Evolutionary conservation across 2,113 vertebrate species (phyloP), one percentile per base, ranked within the genome.

Genomic region (Sprattus sprattus): DNA sequence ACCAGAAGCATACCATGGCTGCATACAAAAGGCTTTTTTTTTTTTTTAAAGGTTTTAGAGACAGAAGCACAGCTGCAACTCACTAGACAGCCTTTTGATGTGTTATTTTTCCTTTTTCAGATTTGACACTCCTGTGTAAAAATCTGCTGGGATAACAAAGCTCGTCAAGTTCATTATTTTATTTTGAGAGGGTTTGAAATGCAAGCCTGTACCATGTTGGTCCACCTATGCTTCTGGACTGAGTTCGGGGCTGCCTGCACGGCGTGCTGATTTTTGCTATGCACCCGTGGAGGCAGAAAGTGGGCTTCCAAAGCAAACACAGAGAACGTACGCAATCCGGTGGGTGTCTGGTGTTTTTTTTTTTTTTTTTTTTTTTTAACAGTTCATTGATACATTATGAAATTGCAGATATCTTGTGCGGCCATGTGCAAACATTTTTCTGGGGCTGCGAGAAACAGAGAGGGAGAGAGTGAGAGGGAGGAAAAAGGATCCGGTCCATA

Each of bases 381-480:
- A 84, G 88, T 91, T 92, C 92, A 94, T 93, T 93, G 88, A 89
- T 88, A 90, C 87, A 88, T 92, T 47, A 57, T 89, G 86, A 89
- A 92, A 90, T 93, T 85, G 89, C 91, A 90, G 83, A 90, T 91
- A 92, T 94, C 84, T 89, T 89, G 60, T 90, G 86, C 45, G 46
- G 82, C 91, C 93, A 94, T 93, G 85, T 94, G 93, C 88, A 92
- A 93, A 90, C 92, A 90, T 93, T 95, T 95, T 94, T 89, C 91
- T 87, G 57, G 15, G 84, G 88, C 88, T 6, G 50, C 45, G 39
- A 18, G n/a, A 22, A 32, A 83, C 52, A 91, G 13, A 78, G 71
- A 15, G 71, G 28, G 71, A 78, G 71, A 39, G 71, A 32, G 83
- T 64, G 46, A 85, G 54, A 45, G 75, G 54, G 52, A 83, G 84